Evolutionary conservation across 2,113 vertebrate species (phyloP).

Genomic region (Dicaeum eximium): DNA sequence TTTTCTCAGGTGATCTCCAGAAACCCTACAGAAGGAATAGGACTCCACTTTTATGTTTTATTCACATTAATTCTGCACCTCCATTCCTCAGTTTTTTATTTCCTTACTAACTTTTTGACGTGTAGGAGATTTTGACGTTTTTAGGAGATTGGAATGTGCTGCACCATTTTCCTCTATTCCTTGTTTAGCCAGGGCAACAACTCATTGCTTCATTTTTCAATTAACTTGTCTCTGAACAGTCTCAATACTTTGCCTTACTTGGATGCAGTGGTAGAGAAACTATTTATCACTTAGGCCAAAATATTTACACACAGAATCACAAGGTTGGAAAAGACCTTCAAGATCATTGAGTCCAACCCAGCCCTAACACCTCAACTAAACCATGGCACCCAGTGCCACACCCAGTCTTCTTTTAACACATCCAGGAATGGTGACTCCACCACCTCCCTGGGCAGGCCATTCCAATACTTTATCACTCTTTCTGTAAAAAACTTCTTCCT

Average conservation of each 20-base stretch:
- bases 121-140: too few relatives aligned
- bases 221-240: not conserved
- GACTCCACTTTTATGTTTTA: not conserved
- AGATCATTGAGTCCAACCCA: not conserved
- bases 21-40: not conserved
- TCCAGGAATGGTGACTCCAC: not conserved
- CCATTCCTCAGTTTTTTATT: not conserved
- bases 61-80: not conserved
- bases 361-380: not conserved
- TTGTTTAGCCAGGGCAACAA: not conserved
- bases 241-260: not conserved
- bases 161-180: not conserved
- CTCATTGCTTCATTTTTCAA: not conserved
- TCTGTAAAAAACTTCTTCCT: not conserved
- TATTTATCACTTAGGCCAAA: not conserved
- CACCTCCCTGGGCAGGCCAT: not conserved
- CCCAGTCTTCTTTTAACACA: not conserved
- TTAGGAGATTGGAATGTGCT: accelerated
- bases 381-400: not conserved
- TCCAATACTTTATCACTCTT: not conserved
- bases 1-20: not conserved
- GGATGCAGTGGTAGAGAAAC: not conserved
- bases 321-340: not conserved
- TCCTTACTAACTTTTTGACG: not conserved
- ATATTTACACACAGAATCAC: not conserved